These are phyloP conservation scores for Cheilinus undulatus DNA, from an alignment of 2,113 vertebrate genomes.

Conservation along the genomic window DNA sequence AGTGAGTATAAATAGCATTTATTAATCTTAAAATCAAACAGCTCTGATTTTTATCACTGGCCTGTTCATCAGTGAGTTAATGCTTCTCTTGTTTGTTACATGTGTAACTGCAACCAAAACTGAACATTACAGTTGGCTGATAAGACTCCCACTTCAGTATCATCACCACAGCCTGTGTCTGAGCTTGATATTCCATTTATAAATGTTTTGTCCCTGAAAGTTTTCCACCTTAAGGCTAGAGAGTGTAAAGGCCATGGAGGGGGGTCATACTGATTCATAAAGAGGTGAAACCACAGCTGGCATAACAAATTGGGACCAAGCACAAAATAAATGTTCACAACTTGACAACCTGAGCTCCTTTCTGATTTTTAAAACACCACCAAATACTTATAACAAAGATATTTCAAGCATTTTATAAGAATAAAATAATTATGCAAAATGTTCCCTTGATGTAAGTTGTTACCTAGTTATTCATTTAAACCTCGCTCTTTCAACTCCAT, in stretches of 20 bases:
- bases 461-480: constrained; percentile 9
- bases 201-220: no score
- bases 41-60: not conserved
- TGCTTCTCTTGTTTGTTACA: not conserved
- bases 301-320: no score
- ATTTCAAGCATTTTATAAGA: no score
- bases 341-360: not conserved
- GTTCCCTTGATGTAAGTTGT: constrained; percentile 6
- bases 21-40: not conserved
- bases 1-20: no score
- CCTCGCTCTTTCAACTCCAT: constrained; percentile 42
- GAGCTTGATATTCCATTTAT: no score
- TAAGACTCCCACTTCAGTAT: not conserved
- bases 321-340: no score
- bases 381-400: not conserved
- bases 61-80: not conserved
- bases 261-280: no score
- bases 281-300: not conserved
- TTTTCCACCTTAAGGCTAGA: no score
- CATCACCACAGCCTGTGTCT: not conserved
- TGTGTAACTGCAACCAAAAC: not conserved
- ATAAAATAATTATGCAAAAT: not conserved
- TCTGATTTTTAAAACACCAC: not conserved
- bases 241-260: no score
- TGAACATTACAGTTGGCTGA: not conserved